Evolutionary conservation across 2,797 vertebrate species (phyloP).

Genomic region (Betta splendens): DNA sequence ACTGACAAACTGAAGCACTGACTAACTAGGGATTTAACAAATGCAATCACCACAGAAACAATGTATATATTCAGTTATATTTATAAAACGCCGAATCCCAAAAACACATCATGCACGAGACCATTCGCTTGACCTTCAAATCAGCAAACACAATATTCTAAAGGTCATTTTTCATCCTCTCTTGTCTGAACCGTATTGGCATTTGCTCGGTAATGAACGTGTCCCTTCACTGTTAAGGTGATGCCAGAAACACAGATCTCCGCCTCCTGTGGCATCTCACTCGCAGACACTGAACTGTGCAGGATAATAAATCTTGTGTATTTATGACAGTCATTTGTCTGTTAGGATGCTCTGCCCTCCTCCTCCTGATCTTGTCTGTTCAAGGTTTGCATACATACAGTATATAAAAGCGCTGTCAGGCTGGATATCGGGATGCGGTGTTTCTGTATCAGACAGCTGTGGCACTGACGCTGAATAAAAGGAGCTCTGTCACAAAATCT

Average conservation of each 20-base stretch:
- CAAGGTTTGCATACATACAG: slow-evolving; percentile 47
- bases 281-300: slow-evolving; percentile 62
- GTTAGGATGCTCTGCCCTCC: slow-evolving; percentile 65
- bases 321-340: slow-evolving; percentile 82
- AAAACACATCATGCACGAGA: too few species aligned
- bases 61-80: too few species aligned
- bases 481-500: slow-evolving; percentile 5
- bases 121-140: too few species aligned
- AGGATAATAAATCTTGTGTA: slow-evolving; percentile 78
- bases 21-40: too few species aligned
- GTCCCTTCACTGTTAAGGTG: slow-evolving; percentile 32
- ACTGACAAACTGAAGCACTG: too few species aligned
- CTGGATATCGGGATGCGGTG: slow-evolving; percentile 27
- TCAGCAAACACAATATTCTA: slow-evolving; percentile 22
- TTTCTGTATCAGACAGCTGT: slow-evolving; percentile 52
- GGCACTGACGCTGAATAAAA: slow-evolving; percentile 13
- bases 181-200: slow-evolving; percentile 8
- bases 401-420: slow-evolving; percentile 52
- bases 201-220: slow-evolving; percentile 41
- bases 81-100: too few species aligned
- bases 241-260: slow-evolving; percentile 55
- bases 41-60: too few species aligned
- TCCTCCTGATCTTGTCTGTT: slow-evolving; percentile 64
- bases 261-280: slow-evolving; percentile 65
- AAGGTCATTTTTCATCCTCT: slow-evolving; percentile 22